phyloP scores from a whole-genome alignment of 1,140 invertebrate species.

The Zaprionus kolodkinae region DNA sequence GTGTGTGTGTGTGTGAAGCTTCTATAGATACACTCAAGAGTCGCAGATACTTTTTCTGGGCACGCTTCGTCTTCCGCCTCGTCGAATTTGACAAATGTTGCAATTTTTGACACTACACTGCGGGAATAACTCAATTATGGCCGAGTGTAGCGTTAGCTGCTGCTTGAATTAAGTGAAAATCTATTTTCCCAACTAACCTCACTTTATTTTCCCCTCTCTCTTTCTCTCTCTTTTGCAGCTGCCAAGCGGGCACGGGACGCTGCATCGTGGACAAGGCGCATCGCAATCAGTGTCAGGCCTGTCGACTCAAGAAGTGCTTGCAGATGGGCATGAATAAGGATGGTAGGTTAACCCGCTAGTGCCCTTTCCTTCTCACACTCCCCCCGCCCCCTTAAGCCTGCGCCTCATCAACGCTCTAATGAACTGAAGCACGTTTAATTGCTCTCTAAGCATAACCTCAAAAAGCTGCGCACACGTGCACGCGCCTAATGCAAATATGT shows the following conservation, averaged over 20 bases:
- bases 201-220: neutral
- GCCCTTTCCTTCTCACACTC: neutral
- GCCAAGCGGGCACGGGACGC: constrained; percentile 97
- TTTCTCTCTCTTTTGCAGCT: constrained; percentile 87
- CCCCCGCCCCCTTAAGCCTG: neutral
- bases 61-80: constrained; percentile 46
- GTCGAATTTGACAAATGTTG: constrained; percentile 76
- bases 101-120: constrained; percentile 75
- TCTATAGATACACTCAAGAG: neutral
- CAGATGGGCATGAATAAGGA: constrained; percentile 99
- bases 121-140: constrained; percentile 66
- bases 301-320: constrained; percentile 98
- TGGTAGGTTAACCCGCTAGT: constrained; percentile 88
- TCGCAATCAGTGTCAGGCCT: constrained; percentile 99
- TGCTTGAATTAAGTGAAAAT: constrained; percentile 51
- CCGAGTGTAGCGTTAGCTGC: constrained; percentile 19
- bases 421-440: constrained; percentile 75
- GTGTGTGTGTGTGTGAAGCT: neutral
- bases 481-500: constrained; percentile 47
- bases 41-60: neutral
- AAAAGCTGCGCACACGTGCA: constrained; percentile 63
- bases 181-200: neutral
- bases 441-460: constrained; percentile 67
- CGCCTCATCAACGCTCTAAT: constrained; percentile 61
- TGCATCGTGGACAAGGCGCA: constrained; percentile 99